Evolutionary conservation across 2,888 invertebrate genomes (phyloP).

Genomic region (Drosophila hamatofila): DNA sequence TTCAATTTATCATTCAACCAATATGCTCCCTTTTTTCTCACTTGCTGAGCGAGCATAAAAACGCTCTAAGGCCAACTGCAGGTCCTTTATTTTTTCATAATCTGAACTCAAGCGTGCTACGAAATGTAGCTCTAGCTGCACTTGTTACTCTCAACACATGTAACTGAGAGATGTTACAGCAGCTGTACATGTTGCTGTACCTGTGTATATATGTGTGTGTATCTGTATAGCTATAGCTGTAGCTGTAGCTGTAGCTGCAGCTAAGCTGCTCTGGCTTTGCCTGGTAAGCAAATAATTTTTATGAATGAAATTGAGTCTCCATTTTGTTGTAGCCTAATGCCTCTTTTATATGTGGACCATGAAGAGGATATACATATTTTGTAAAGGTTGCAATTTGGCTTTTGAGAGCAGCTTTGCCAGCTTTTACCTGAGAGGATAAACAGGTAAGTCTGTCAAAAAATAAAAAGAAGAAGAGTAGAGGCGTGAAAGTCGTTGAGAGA

Average conservation of each 20-base stretch:
- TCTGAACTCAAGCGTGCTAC: slow-evolving; percentile 10
- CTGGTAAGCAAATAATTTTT: slow-evolving; percentile 19
- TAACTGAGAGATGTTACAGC: slow-evolving; percentile 5
- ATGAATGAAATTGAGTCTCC: slow-evolving; percentile 12
- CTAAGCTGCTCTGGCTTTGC: slow-evolving; percentile 25
- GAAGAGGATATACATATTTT: slow-evolving; percentile 14
- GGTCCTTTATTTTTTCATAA: slow-evolving; percentile 20
- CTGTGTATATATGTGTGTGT: not conserved
- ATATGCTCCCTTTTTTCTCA: not conserved
- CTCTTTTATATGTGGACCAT: slow-evolving; percentile 1
- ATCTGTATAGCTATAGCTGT: not conserved
- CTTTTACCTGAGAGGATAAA: slow-evolving; percentile 12
- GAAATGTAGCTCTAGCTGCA: slow-evolving; percentile 15
- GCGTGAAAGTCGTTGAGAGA: slow-evolving; percentile 17
- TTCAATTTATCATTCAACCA: not conserved
- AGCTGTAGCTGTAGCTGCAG: not conserved
- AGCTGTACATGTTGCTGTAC: not conserved
- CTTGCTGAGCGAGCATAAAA: slow-evolving; percentile 9
- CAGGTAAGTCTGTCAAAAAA: slow-evolving; percentile 9
- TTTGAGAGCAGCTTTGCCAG: slow-evolving; percentile 12
- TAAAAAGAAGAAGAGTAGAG: not conserved
- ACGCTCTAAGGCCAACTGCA: slow-evolving; percentile 39
- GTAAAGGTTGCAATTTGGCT: slow-evolving; percentile 13
- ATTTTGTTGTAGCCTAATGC: slow-evolving; percentile 3
- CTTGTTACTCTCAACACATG: not conserved